A percentile compares a stretch with the other conserved stretches of the same genome.
Conservation (phyloP, 2,888 invertebrate genomes). For the Helicoverpa assulta region DNA sequence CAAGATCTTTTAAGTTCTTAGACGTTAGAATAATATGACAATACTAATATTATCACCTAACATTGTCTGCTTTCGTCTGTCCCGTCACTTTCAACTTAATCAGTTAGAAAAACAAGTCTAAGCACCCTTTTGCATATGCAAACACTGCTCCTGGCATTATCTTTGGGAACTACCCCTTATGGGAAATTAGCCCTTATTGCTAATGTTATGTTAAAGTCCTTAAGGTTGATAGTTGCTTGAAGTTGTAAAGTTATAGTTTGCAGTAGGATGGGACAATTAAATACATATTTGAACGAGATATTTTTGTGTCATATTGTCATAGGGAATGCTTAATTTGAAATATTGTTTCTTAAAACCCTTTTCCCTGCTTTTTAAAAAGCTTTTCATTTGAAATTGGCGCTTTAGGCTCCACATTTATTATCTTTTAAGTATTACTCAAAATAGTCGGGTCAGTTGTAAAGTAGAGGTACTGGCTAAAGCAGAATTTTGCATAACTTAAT, state of each 20-base stretch:
- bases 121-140: constrained; percentile 86
- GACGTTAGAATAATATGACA: neutral
- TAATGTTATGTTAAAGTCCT: constrained; percentile 7
- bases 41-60: constrained; percentile 13
- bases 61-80: constrained; percentile 65
- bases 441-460: neutral
- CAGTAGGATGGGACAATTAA: constrained; percentile 20
- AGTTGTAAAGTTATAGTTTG: constrained; percentile 2
- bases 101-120: constrained; percentile 86
- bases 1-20: neutral
- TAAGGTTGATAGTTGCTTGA: constrained; percentile 37
- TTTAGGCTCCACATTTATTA: neutral
- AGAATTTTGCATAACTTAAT: constrained; percentile 1
- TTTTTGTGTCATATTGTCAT: neutral
- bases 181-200: constrained; percentile 50
- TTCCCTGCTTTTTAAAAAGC: too few relatives aligned
- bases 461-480: neutral
- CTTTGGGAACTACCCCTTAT: constrained; percentile 51
- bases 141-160: constrained; percentile 80
- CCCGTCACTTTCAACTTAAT: constrained; percentile 79
- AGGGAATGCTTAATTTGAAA: neutral
- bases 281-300: constrained; percentile 24
- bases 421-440: neutral
- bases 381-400: too few relatives aligned
- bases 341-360: too few relatives aligned